Evolutionary conservation across 2,888 invertebrate species (phyloP), one percentile per base, ranked within the genome.

Genomic region (Syritta pipiens): DNA sequence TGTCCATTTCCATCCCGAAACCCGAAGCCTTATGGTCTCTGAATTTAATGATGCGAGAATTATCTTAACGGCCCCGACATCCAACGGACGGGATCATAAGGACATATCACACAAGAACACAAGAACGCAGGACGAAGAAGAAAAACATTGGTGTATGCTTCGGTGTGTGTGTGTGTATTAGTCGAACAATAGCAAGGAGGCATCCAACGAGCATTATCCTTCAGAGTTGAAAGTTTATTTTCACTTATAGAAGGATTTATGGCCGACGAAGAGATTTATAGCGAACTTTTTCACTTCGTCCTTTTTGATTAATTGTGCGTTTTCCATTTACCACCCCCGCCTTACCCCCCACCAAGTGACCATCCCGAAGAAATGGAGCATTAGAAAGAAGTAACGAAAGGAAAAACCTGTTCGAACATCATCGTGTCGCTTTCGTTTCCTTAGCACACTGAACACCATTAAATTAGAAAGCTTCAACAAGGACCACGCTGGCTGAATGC

Each of bases 21-120:
- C 71, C 71, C 65, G 67, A n/a, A n/a, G 67, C 60, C 79, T 60
- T 67, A 72, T 74, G 79, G 81, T 81, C 65, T n/a, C n/a, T n/a
- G 49, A 63, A 81, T 68, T 81, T 81, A 81, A 81, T 81, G 77
- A 77, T 76, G 72, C 81, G 68, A 79, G 59, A 81, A 81, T 81
- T 79, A 81, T 81, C 77, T 74, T 55, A 76, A 79, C 67, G 62
- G 42, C 40, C 65, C 30, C 65, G 26, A 51, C 46, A 53, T 53
- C 60, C 17, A 59, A 53, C 67, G 49, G 10, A 48, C 71, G 48
- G 79, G 74, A 57, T 74, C 67, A 69, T 49, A 57, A 63, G 75
- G 75, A 60, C 68, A 55, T 30, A 59, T 63, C 26, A 55, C 55
- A 48, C 46, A 17, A 24, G 10, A 5, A 12, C 59, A 49, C 28